Evolutionary conservation across 2,888 invertebrate species (phyloP).

Genomic region (Lasioglossum marginatum): DNA sequence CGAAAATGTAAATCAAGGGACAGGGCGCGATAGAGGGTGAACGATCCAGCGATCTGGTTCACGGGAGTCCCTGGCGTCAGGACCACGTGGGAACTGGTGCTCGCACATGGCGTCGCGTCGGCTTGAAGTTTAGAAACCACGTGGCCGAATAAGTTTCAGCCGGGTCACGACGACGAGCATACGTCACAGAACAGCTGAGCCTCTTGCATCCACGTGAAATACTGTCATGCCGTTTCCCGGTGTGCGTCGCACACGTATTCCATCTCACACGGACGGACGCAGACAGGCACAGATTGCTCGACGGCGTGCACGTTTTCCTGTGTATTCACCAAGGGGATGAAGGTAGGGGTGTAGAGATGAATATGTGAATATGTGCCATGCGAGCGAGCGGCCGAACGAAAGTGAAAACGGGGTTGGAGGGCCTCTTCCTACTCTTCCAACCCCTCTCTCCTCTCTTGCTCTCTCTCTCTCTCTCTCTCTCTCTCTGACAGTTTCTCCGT

Average conservation of each 20-base stretch:
- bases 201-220: slow-evolving; percentile 67
- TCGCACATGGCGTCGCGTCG: slow-evolving; percentile 14
- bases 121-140: slow-evolving; percentile 56
- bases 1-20: background rate
- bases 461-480: slow-evolving; percentile 31
- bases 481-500: background rate
- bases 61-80: background rate
- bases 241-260: slow-evolving; percentile 29
- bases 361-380: slow-evolving; percentile 81
- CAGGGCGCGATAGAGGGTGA: background rate
- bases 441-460: slow-evolving; percentile 52
- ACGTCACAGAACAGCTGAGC: slow-evolving; percentile 77
- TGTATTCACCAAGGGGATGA: slow-evolving; percentile 61
- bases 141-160: slow-evolving; percentile 74
- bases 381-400: slow-evolving; percentile 77
- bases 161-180: slow-evolving; percentile 54
- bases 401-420: slow-evolving; percentile 79
- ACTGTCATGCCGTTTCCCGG: slow-evolving; percentile 39
- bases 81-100: slow-evolving; percentile 4
- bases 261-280: background rate
- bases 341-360: slow-evolving; percentile 69
- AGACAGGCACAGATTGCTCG: background rate
- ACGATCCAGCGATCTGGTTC: slow-evolving; percentile 8
- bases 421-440: slow-evolving; percentile 67
- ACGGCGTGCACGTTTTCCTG: slow-evolving; percentile 34